Percentiles rank a stretch among this genome's conserved stretches.
phyloP scores from a whole-genome alignment of 1,140 invertebrate genomes.

The Acromyrmex echinatior region DNA sequence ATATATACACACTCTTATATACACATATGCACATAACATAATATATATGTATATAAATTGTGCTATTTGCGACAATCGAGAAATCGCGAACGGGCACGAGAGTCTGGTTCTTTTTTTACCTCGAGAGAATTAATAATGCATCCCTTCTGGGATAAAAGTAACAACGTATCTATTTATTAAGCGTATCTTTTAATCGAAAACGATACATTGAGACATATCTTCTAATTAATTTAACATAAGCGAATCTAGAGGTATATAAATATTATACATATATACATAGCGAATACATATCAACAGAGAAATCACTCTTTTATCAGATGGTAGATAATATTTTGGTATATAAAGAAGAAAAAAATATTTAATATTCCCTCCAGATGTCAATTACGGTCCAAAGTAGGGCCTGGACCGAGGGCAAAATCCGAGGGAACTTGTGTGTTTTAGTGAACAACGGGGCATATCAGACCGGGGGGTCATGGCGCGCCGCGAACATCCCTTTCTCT shows the following conservation, averaged over 20 bases:
- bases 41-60: conserved; percentile 35
- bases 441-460: conserved; percentile 40
- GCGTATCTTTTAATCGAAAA: conserved; percentile 75
- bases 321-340: conserved; percentile 79
- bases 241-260: conserved; percentile 48
- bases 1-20: neutral
- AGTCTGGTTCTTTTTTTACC: conserved; percentile 30
- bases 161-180: conserved; percentile 68
- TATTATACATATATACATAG: conserved; percentile 48
- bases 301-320: conserved; percentile 76
- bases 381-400: conserved; percentile 79
- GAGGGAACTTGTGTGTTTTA: conserved; percentile 71
- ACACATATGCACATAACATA: conserved; percentile 2
- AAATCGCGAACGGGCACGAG: conserved; percentile 12
- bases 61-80: conserved; percentile 51
- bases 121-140: conserved; percentile 55
- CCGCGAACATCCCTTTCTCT: conserved; percentile 56
- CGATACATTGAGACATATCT: conserved; percentile 68
- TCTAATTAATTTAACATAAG: conserved; percentile 68
- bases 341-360: conserved; percentile 66
- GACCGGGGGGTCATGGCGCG: conserved; percentile 41
- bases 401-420: conserved; percentile 75
- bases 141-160: conserved; percentile 10
- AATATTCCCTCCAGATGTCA: conserved; percentile 77
- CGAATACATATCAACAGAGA: conserved; percentile 65